phyloP scores from a whole-genome alignment of 2,113 vertebrate genomes.

The Passer montanus region DNA sequence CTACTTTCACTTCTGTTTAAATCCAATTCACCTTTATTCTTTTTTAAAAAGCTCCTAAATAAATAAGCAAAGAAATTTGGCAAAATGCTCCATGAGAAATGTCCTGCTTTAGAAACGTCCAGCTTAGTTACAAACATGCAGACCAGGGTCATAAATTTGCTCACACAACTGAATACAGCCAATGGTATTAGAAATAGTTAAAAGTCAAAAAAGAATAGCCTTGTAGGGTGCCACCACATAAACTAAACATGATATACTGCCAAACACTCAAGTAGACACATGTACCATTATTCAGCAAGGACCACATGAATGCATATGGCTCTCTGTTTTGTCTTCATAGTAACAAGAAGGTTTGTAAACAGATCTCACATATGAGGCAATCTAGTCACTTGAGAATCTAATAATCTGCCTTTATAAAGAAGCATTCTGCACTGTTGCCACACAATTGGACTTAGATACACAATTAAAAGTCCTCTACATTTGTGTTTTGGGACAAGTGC shows the following conservation, averaged over 20 bases:
- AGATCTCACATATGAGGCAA: conserved; percentile 62
- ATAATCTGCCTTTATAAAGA: conserved; percentile 59
- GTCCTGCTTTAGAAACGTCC: background rate
- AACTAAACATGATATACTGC: conserved; percentile 59
- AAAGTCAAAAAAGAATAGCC: conserved; percentile 41
- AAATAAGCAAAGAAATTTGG: background rate
- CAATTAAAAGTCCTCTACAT: conserved; percentile 22
- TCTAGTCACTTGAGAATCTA: conserved; percentile 70
- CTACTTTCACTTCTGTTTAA: background rate
- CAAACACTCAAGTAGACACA: conserved; percentile 72
- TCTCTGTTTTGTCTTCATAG: conserved; percentile 78
- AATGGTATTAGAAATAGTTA: conserved; percentile 12
- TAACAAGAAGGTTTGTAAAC: conserved; percentile 76
- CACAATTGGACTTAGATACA: conserved; percentile 15
- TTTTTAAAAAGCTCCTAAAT: background rate
- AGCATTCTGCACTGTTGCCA: conserved; percentile 22
- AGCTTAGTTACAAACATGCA: background rate
- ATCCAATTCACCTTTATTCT: background rate
- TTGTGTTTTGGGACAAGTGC: conserved; percentile 2
- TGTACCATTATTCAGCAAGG: conserved; percentile 64
- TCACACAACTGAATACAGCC: background rate
- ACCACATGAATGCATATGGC: conserved; percentile 67
- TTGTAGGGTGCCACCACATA: conserved; percentile 56
- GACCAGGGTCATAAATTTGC: background rate
- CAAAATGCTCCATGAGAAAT: background rate